These are phyloP conservation scores for Sprattus sprattus DNA, from an alignment of 2,113 vertebrate species.

Conservation along the genomic window DNA sequence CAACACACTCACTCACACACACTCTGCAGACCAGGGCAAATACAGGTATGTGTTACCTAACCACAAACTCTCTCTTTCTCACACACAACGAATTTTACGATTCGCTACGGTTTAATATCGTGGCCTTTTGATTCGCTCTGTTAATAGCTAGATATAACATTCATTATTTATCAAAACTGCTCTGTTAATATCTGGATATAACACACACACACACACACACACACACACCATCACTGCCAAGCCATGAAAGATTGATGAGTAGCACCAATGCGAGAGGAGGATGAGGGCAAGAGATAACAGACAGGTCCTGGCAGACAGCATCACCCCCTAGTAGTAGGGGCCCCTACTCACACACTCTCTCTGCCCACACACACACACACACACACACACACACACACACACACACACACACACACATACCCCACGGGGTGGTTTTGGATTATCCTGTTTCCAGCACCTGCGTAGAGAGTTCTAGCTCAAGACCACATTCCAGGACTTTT, in stretches of 20 bases:
- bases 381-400: background rate
- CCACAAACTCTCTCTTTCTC: no score
- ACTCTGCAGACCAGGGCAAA: no score
- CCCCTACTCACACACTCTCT: background rate
- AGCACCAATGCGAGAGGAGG: background rate
- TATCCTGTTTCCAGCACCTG: background rate
- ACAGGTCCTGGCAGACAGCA: background rate
- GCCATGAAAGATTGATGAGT: slow-evolving; percentile 2
- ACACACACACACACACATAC: background rate
- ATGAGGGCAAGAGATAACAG: slow-evolving; percentile 4
- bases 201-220: background rate
- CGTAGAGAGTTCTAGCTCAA: background rate
- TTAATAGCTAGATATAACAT: no score
- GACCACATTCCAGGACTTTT: background rate
- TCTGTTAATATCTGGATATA: no score
- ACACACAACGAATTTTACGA: no score
- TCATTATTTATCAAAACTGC: no score
- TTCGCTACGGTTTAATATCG: no score
- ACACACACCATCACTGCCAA: background rate
- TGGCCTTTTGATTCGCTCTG: no score
- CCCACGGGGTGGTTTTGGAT: background rate
- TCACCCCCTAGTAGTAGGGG: no score
- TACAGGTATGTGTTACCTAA: no score
- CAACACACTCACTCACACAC: no score
- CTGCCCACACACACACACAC: background rate